phyloP scores from a whole-genome alignment of 2,888 invertebrate species.

The Argyra leucocephala region DNA sequence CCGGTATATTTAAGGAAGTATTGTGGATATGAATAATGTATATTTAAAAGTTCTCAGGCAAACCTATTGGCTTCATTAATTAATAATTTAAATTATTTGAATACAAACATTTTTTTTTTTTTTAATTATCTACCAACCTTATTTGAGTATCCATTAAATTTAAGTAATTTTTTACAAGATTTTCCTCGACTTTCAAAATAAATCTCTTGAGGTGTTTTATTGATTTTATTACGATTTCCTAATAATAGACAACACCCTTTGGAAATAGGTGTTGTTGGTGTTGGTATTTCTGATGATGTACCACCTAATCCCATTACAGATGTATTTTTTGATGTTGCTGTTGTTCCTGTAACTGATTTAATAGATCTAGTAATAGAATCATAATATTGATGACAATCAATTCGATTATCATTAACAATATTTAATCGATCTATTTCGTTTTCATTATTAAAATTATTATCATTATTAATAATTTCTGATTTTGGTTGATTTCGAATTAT shows the following conservation, averaged over 20 bases:
- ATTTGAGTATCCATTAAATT: conserved; percentile 72
- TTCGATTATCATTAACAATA: background rate
- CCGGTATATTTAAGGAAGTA: too few species aligned
- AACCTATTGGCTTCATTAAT: too few species aligned
- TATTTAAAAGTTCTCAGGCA: too few species aligned
- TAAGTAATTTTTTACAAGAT: conserved; percentile 69
- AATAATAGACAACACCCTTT: background rate
- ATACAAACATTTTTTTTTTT: too few species aligned
- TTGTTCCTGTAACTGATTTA: conserved; percentile 20
- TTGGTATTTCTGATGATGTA: conserved; percentile 7
- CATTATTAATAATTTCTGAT: background rate
- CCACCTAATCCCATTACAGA: too few species aligned
- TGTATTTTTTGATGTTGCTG: conserved; percentile 19
- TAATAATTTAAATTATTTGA: too few species aligned
- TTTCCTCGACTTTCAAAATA: conserved; percentile 72
- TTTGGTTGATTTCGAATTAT: background rate
- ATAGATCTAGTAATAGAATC: too few species aligned
- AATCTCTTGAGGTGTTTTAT: conserved; percentile 50
- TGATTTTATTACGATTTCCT: conserved; percentile 27
- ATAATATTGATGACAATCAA: background rate
- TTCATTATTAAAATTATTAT: background rate
- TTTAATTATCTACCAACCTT: conserved; percentile 49
- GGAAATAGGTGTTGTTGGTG: conserved; percentile 14
- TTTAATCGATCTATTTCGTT: background rate
- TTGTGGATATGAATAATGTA: too few species aligned